phyloP scores from a whole-genome alignment of 2,888 invertebrate genomes.

The Pediacus dermestoides region DNA sequence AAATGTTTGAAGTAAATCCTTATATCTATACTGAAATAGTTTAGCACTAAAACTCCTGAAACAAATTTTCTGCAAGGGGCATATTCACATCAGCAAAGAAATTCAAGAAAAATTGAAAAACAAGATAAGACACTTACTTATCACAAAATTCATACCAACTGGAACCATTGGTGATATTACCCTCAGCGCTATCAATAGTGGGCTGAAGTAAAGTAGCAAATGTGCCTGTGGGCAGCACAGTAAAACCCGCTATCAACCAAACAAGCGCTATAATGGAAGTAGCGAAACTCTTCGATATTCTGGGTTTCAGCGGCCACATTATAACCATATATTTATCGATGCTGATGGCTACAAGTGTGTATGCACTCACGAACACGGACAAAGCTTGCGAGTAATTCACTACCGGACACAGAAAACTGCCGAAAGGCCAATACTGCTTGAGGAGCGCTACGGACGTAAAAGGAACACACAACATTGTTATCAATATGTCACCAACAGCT shows the following conservation, averaged over 20 bases:
- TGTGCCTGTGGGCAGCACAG: slow-evolving; percentile 77
- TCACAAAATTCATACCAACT: slow-evolving; percentile 61
- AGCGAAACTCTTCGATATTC: slow-evolving; percentile 71
- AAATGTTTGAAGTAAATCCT: too few species aligned
- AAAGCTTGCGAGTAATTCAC: slow-evolving; percentile 81
- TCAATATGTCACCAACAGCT: slow-evolving; percentile 84
- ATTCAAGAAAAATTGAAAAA: too few species aligned
- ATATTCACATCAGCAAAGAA: too few species aligned
- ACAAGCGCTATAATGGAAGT: slow-evolving; percentile 66
- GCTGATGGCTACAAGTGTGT: slow-evolving; percentile 87
- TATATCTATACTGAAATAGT: too few species aligned
- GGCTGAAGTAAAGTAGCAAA: slow-evolving; percentile 69
- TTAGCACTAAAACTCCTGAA: too few species aligned
- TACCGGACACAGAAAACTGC: slow-evolving; percentile 72
- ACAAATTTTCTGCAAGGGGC: too few species aligned
- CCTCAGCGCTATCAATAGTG: slow-evolving; percentile 27
- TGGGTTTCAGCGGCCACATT: slow-evolving; percentile 79
- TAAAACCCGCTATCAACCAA: slow-evolving; percentile 73
- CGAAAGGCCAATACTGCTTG: slow-evolving; percentile 87
- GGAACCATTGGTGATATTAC: too few species aligned
- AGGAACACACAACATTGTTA: slow-evolving; percentile 88
- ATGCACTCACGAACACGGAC: slow-evolving; percentile 80
- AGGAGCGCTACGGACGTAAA: slow-evolving; percentile 82
- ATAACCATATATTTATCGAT: slow-evolving; percentile 88
- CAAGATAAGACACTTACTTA: slow-evolving; percentile 63